Base-by-base conservation (phyloP, 1,140 invertebrate genomes). In the Leptopilina boulardi region DNA sequence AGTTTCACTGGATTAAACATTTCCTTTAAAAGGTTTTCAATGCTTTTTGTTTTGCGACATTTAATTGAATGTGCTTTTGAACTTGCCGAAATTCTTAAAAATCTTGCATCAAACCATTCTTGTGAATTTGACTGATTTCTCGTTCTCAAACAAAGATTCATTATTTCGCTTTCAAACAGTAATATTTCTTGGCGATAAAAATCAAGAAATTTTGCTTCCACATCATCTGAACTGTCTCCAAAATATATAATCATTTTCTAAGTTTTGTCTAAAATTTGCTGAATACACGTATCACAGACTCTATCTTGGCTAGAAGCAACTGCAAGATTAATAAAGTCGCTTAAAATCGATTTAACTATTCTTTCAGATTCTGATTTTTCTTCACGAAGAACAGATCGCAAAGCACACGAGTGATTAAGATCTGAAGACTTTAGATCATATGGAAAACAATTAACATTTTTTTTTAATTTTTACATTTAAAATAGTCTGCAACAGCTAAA, bases 131-230 rank as follows among this genome's bases (percentile, higher is more conserved):
- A 75, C 78, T 84, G 80, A 15, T 81, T 59, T 56, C 82, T 71
- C 80, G 87, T 86, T 54, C 80, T 54, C 71, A 72, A 78, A 79
- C 81, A 82, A 79, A 86, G 78, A 85, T 83, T 78, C 83, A 86
- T 74, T 78, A 85, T 88, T 77, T 84, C 80, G 81, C 82, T 78
- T 76, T 76, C 74, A 11, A 44, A 75, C 66, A 86, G 70, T 21
- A 82, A 70, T 80, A 86, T 83, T 59, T 84, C 74, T 73, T 77
- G 81, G n/a, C 26, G 54, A 81, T 82, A 82, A 82, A 80, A 83
- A 70, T 84, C 77, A 73, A 83, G 74, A 26, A 77, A 44, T 70
- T 70, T 72, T 73, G 82, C 78, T 80, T 83, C 71, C 56, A 18
- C 47, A 21, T 38, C 13, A 41, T 34, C 21, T 66, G 19, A 19